Evolutionary conservation across 2,797 vertebrate genomes (phyloP).

Genomic region (Sus cebifrons): DNA sequence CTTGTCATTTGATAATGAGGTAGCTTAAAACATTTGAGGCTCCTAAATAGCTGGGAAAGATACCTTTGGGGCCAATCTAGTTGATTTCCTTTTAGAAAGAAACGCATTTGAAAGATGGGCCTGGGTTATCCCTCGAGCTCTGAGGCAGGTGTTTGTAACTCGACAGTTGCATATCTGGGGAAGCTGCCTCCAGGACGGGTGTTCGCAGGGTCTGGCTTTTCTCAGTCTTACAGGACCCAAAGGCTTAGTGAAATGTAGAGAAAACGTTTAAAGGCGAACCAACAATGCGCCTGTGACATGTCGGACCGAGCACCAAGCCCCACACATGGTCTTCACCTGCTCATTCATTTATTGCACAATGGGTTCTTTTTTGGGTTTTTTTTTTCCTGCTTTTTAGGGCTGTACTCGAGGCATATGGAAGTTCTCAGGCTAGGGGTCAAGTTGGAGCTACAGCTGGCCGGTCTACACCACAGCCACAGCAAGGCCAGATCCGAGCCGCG

Average conservation of each 20-base stretch:
- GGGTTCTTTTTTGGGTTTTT: too few relatives aligned
- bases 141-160: constrained; percentile 18
- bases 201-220: background rate
- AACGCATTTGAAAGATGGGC: background rate
- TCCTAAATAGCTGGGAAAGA: background rate
- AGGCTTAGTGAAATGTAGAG: background rate
- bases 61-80: background rate
- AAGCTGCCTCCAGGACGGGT: background rate
- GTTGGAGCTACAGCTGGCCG: too few relatives aligned
- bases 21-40: constrained; percentile 11
- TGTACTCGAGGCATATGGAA: too few relatives aligned
- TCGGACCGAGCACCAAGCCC: background rate
- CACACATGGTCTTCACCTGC: background rate
- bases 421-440: too few relatives aligned
- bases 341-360: background rate
- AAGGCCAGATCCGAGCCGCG: too few relatives aligned
- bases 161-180: background rate
- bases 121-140: background rate
- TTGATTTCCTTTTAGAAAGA: constrained; percentile 37
- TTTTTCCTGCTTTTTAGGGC: too few relatives aligned
- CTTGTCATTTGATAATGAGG: constrained; percentile 32
- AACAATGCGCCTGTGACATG: background rate
- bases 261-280: background rate
- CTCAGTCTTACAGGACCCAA: background rate
- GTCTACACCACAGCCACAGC: too few relatives aligned